Evolutionary conservation across 1,140 invertebrate genomes (phyloP).

Genomic region (Diploscapter pachys): DNA sequence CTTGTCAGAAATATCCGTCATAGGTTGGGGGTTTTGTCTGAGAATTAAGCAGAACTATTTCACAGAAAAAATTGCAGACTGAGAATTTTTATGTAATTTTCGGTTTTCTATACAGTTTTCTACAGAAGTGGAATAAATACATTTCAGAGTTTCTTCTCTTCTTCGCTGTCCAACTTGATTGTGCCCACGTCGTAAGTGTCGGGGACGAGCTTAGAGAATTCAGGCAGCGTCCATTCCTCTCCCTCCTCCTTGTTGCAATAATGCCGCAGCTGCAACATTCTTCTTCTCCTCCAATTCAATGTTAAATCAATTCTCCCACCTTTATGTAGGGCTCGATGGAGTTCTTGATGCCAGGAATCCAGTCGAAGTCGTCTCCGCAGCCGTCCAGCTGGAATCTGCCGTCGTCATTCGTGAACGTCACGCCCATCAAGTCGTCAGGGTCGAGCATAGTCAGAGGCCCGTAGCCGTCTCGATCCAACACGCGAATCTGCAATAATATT

Average conservation of each 20-base stretch:
- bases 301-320: neutral
- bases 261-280: conserved; percentile 41
- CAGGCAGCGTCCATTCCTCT: conserved; percentile 38
- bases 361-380: conserved; percentile 52
- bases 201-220: conserved; percentile 51
- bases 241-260: conserved; percentile 54
- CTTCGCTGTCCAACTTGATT: conserved; percentile 41
- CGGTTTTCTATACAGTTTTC: conserved; percentile 16
- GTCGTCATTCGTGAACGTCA: conserved; percentile 52
- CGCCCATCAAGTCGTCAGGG: conserved; percentile 45
- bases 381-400: conserved; percentile 53
- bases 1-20: too few species aligned
- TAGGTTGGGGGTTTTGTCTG: too few species aligned
- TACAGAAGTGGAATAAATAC: too few species aligned
- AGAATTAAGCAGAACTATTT: too few species aligned
- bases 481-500: conserved; percentile 26
- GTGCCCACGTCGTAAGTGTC: conserved; percentile 54
- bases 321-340: conserved; percentile 48
- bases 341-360: conserved; percentile 48
- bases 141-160: neutral
- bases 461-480: conserved; percentile 35
- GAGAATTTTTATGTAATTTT: neutral
- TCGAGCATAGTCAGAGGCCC: conserved; percentile 32
- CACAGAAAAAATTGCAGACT: too few species aligned
- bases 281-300: neutral